Percentiles rank a stretch among this genome's conserved stretches.
These are phyloP conservation scores for Rhodinocichla rosea DNA, from an alignment of 2,113 vertebrate genomes.

Conservation along the genomic window DNA sequence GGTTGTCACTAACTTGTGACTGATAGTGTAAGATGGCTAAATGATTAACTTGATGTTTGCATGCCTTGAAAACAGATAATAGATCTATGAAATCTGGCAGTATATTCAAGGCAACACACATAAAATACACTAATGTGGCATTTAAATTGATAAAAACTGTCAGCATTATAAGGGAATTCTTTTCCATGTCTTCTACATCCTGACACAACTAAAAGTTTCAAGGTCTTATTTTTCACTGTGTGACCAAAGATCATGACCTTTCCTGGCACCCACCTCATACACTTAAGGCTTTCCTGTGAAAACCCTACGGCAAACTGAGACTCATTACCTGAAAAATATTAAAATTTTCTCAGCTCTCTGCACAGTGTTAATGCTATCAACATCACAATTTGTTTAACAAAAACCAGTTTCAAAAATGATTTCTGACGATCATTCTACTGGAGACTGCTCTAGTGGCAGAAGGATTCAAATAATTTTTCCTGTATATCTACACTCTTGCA, in stretches of 20 bases:
- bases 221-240: not conserved
- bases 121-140: not conserved
- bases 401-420: not conserved
- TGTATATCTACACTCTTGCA: not conserved
- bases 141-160: not conserved
- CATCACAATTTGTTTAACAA: not conserved
- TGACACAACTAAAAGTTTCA: not conserved
- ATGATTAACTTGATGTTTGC: not conserved
- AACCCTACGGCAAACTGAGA: not conserved
- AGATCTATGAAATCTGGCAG: not conserved
- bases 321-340: not conserved
- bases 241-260: not conserved
- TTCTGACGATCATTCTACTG: not conserved
- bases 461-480: not conserved
- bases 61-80: not conserved
- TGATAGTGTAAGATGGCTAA: not conserved
- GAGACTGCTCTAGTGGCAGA: not conserved
- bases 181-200: not conserved
- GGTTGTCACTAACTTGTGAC: not conserved
- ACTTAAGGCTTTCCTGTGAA: not conserved
- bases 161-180: not conserved
- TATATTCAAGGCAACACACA: not conserved
- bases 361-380: not conserved
- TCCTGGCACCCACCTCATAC: not conserved
- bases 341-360: not conserved